Evolutionary conservation across 2,113 vertebrate genomes (phyloP).

Genomic region (Ceyx melanurus): DNA sequence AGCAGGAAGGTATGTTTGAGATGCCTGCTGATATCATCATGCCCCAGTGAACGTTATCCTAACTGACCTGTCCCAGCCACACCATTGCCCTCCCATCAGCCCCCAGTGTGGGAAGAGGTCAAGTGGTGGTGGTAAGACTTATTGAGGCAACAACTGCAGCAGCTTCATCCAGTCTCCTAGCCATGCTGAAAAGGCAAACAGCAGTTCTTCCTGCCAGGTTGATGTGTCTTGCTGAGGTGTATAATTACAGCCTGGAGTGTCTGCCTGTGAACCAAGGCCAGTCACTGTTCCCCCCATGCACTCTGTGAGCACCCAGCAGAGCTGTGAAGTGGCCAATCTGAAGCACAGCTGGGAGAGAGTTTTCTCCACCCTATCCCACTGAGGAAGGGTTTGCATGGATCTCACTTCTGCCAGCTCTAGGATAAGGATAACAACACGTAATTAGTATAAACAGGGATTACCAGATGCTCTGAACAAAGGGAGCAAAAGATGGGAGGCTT

Average conservation of each 20-base stretch:
- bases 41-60: neutral
- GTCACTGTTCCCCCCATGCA: neutral
- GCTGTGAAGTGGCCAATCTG: constrained; percentile 22
- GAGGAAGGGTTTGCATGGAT: neutral
- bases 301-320: constrained; percentile 13
- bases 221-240: constrained; percentile 19
- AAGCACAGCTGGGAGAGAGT: neutral
- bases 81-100: neutral
- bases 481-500: neutral
- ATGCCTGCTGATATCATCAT: neutral
- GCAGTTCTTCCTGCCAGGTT: constrained; percentile 19
- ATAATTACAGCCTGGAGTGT: constrained; percentile 52
- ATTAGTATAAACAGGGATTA: neutral
- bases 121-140: neutral
- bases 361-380: neutral
- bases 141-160: neutral
- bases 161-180: neutral
- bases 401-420: neutral
- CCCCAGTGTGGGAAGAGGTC: neutral
- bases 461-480: neutral
- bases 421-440: neutral
- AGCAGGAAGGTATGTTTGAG: neutral
- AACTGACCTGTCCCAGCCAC: neutral
- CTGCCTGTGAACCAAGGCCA: constrained; percentile 17
- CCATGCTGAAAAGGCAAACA: constrained; percentile 37